A percentile compares a stretch with the other conserved stretches of the same genome.
Evolutionary conservation across 1,140 invertebrate species (phyloP).

Genomic region (Cryptotermes secundus): DNA sequence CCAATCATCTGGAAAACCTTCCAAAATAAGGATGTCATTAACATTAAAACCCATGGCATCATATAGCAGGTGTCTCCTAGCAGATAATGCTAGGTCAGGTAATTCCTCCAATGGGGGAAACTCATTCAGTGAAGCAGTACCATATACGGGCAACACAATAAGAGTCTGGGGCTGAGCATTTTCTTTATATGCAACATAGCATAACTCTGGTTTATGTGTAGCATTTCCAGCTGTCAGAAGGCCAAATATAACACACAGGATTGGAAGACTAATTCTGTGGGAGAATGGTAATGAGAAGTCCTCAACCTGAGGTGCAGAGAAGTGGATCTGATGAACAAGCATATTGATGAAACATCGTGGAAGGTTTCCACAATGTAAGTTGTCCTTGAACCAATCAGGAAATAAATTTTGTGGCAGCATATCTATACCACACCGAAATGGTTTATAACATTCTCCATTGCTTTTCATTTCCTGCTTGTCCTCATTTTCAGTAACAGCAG

Average conservation of each 20-base stretch:
- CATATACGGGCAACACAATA: conserved; percentile 31
- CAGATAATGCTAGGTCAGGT: conserved; percentile 41
- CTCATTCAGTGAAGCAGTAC: neutral
- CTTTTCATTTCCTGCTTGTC: neutral
- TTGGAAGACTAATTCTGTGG: conserved; percentile 59
- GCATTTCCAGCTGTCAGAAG: conserved; percentile 54
- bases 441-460: conserved; percentile 37
- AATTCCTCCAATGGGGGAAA: conserved; percentile 40
- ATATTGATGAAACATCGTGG: conserved; percentile 68
- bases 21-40: conserved; percentile 35
- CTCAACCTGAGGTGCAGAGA: conserved; percentile 73
- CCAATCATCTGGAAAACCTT: conserved; percentile 37
- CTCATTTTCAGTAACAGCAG: neutral
- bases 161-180: conserved; percentile 42
- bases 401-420: conserved; percentile 44
- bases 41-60: conserved; percentile 18
- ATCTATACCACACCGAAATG: conserved; percentile 36
- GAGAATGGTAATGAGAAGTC: conserved; percentile 59
- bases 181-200: conserved; percentile 46
- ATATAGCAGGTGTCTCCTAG: neutral
- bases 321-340: conserved; percentile 60
- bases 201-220: conserved; percentile 45
- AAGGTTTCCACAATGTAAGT: conserved; percentile 58
- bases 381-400: conserved; percentile 65
- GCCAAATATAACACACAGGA: conserved; percentile 66